Base-by-base conservation (phyloP, 2,113 vertebrate genomes). In the Menura novaehollandiae region DNA sequence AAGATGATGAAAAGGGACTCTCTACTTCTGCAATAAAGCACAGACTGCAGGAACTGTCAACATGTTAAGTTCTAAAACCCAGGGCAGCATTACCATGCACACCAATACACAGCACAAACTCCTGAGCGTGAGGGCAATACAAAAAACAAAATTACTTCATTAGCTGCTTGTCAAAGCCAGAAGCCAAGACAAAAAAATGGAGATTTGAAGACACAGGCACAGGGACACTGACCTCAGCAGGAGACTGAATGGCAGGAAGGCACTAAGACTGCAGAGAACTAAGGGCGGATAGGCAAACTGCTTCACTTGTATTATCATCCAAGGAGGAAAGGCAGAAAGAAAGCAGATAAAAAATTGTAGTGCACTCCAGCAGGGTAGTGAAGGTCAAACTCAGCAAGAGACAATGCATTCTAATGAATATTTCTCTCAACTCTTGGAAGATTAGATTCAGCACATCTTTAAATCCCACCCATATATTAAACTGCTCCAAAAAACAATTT, bases 401-500 rank as follows among this genome's bases (percentile, higher is more conserved):
- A 96, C 92, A 96, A 91, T 66, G 69, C 84, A 96, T 95, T 89
- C 74, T 93, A 93, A 96, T 93, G 94, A 93, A 77, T 80, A 67
- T 71, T 96, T 94, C 67, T 82, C 75, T 77, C 75, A 77, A 19
- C 75, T 93, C 90, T 78, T 85, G 59, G 59, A 93, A 94, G 91
- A 95, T 94, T 94, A 96, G 51, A 83, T 83, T 93, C 93, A 88
- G 90, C 47, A 90, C 35, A 93, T 47, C 85, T 95, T 90, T 59
- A 96, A 97, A 96, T 93, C 92, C 78, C 59, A 92, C 63, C 79
- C 78, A 88, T 74, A 84, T 86, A 94, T 96, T 92, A 86, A 55
- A 88, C 59, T 35, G 43, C 51, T 86, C 28, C 11, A 68, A 87
- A 52, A 60, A 53, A 66, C 15, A 72, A 85, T 56, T 24, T 77